Base-by-base conservation (phyloP, 1,140 invertebrate genomes). In the Cydia splendana region DNA sequence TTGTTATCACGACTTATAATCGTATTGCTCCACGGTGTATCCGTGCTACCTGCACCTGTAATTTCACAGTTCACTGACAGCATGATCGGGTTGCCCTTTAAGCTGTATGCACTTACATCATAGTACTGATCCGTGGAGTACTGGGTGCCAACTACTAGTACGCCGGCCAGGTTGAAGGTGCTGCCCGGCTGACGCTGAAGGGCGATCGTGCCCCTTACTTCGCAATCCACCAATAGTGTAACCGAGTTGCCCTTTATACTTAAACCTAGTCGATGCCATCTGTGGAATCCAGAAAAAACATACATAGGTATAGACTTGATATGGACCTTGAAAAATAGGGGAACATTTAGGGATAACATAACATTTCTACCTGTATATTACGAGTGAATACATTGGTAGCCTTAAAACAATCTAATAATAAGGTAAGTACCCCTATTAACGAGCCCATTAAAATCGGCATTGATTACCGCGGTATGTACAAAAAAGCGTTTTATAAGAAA, bases 181-280 rank as follows among this genome's bases (percentile, higher is more conserved):
- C 95, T 95, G 0, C 93, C 93, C 0, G 90, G 83, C 45, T 93
- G 89, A 65, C 96, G 93, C 28, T 93, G 87, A 2, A 97, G 87
- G 4, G 93, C 86, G 77, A 93, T 89, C 0, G 96, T 97, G 65
- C 95, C 91, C 57, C 78, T 80, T n/a, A 90, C 81, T 12, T 95
- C 88, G 81, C 97, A 97, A 88, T 97, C 96, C 48, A 95, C 90
- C 65, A 97, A 94, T 42, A 97, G 83, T 0, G 96, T 97, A 2
- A 95, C 95, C 0, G 96, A 95, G 83, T 97, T 94, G 0, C 96
- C 97, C 91, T 97, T 97, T 18, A 98, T 92, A 79, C 96, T 97
- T 42, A 97, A 88, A 3, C 95, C 96, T 53, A 97, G 78, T 65
- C 96, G 94, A 91, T 97, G 96, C 97, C 97, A 98, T 79, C 96